A percentile compares a stretch with the other conserved stretches of the same genome.
These are phyloP conservation scores for Rafetus swinhoei DNA, from an alignment of 2,113 vertebrate genomes.

Conservation along the genomic window DNA sequence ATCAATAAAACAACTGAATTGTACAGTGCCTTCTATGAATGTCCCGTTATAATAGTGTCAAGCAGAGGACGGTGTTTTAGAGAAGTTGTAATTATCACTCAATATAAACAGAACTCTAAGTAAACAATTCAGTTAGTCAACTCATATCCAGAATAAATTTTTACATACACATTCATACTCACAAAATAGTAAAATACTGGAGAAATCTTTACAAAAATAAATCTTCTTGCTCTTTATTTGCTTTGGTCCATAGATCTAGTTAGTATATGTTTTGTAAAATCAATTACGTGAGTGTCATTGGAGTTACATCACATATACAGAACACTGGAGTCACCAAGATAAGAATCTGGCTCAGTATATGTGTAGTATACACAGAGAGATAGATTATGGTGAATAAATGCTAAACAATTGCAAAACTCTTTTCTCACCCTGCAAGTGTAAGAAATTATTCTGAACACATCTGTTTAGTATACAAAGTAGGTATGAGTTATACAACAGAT, in stretches of 20 bases:
- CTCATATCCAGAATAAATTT: background rate
- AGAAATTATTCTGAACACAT: slow-evolving; percentile 56
- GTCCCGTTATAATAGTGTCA: background rate
- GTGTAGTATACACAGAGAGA: background rate
- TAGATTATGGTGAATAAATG: slow-evolving; percentile 56
- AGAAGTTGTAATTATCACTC: background rate
- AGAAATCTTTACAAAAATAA: slow-evolving; percentile 2
- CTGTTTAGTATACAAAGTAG: slow-evolving; percentile 55
- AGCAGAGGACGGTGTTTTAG: background rate
- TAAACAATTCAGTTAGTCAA: background rate
- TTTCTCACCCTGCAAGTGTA: slow-evolving; percentile 39
- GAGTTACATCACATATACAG: slow-evolving; percentile 31
- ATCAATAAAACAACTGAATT: background rate
- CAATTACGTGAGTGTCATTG: slow-evolving; percentile 38
- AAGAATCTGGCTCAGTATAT: slow-evolving; percentile 17
- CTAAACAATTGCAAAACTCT: slow-evolving; percentile 36
- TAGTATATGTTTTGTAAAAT: slow-evolving; percentile 31
- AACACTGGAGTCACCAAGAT: slow-evolving; percentile 40
- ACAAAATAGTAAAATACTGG: background rate
- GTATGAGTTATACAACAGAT: slow-evolving; percentile 35
- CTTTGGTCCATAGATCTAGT: background rate
- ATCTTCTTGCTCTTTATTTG: slow-evolving; percentile 9
- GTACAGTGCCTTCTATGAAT: rapidly evolving
- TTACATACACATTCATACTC: background rate
- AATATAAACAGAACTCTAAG: background rate